These are phyloP conservation scores for Meiosimyza decipiens DNA, from an alignment of 2,888 invertebrate species.

Conservation along the genomic window DNA sequence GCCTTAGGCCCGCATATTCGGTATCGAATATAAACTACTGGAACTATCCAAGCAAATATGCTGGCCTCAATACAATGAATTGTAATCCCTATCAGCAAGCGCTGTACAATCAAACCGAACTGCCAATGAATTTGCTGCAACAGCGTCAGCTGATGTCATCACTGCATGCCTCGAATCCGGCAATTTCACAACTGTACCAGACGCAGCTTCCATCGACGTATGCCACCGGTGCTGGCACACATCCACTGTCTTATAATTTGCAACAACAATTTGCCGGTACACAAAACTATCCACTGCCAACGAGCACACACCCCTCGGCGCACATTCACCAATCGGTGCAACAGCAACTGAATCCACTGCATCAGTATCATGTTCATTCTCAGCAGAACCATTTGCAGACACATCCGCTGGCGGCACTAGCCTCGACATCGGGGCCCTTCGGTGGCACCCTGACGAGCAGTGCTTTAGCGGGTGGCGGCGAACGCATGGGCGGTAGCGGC, in stretches of 20 bases:
- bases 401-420: conserved; percentile 59
- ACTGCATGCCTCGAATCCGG: conserved; percentile 65
- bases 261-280: conserved; percentile 64
- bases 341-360: conserved; percentile 63
- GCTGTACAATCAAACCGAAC: conserved; percentile 50
- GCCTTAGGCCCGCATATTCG: conserved; percentile 64
- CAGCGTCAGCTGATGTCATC: conserved; percentile 64
- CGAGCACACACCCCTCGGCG: conserved; percentile 52
- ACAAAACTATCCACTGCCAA: conserved; percentile 55
- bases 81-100: conserved; percentile 57
- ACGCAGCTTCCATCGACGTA: conserved; percentile 47
- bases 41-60: conserved; percentile 54
- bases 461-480: conserved; percentile 50
- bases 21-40: conserved; percentile 63
- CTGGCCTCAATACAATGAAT: conserved; percentile 53
- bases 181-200: conserved; percentile 64
- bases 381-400: conserved; percentile 65
- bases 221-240: neutral
- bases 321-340: conserved; percentile 63
- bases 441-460: conserved; percentile 60
- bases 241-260: conserved; percentile 56
- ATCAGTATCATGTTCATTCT: conserved; percentile 64
- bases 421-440: conserved; percentile 57
- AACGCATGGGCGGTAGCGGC: conserved; percentile 34
- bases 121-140: conserved; percentile 52